Evolutionary conservation across 92 coral and sea anemone species (phyloP).

Genomic region (Heteractis magnifica): DNA sequence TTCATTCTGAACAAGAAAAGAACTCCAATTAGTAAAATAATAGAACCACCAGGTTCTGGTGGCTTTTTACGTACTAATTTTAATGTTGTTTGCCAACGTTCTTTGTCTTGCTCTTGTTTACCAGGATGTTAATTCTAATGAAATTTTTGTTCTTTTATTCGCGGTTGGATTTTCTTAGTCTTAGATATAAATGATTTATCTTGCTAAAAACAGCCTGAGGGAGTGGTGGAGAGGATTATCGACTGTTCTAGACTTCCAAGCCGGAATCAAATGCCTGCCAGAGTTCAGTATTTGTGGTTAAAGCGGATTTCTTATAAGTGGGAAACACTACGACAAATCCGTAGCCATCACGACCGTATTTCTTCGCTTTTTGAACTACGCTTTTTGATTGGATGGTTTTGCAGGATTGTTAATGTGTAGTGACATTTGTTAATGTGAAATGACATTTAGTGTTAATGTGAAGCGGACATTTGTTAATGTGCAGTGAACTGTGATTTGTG

Average conservation of each 20-base stretch:
- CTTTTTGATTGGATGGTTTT: no score
- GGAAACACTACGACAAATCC: no score
- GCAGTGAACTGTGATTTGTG: no score
- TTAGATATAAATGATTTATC: not conserved
- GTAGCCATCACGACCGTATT: no score
- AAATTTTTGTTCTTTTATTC: not conserved
- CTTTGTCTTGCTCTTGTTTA: not conserved
- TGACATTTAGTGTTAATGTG: no score
- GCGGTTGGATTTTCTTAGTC: not conserved
- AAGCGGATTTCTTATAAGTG: no score
- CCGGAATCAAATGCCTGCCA: not conserved
- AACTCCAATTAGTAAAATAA: not conserved
- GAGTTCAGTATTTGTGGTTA: not conserved
- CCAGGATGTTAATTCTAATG: not conserved
- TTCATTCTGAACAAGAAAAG: constrained; percentile 12
- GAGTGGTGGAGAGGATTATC: not conserved
- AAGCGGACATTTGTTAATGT: no score
- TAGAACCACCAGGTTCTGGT: not conserved
- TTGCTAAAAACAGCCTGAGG: not conserved
- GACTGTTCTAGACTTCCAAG: not conserved
- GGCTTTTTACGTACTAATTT: not conserved
- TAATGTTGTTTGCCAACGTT: not conserved
- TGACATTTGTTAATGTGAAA: no score
- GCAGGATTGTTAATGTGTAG: no score
- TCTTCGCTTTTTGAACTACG: no score